Conservation (phyloP, 2,888 invertebrate genomes). For the Argynnis bischoffii region DNA sequence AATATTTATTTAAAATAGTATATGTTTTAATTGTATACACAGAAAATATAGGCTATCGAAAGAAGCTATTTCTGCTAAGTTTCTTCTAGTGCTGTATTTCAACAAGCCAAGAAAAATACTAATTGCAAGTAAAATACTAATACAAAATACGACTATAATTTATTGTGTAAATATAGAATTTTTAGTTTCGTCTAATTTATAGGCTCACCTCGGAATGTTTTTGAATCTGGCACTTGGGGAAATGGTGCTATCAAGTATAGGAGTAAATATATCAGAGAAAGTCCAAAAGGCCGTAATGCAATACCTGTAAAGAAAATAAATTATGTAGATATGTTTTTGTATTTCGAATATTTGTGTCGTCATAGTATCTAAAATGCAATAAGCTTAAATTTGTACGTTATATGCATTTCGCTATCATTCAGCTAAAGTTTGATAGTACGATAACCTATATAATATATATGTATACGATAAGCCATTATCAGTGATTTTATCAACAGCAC, state of each 20-base stretch:
- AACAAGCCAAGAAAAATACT: no score
- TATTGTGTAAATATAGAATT: constrained; percentile 14
- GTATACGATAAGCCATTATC: no score
- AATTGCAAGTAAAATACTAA: neutral
- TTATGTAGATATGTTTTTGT: neutral
- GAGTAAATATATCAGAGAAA: constrained; percentile 90
- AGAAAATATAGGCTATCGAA: no score
- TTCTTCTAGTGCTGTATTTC: no score
- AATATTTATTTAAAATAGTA: no score
- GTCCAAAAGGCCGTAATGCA: constrained; percentile 90
- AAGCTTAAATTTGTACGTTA: neutral
- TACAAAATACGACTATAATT: constrained; percentile 11
- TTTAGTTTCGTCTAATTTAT: constrained; percentile 8
- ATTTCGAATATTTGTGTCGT: neutral
- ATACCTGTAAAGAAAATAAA: constrained; percentile 84
- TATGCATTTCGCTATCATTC: constrained; percentile 2
- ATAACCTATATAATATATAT: neutral
- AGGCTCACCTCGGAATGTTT: constrained; percentile 83
- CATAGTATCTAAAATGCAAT: constrained; percentile 5
- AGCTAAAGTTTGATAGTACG: neutral
- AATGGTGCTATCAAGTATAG: constrained; percentile 90
- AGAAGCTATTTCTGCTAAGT: no score
- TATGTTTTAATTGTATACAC: no score
- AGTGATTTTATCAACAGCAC: no score
- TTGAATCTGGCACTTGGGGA: constrained; percentile 86